phyloP scores from a whole-genome alignment of 1,140 invertebrate species.

The Limonius californicus region DNA sequence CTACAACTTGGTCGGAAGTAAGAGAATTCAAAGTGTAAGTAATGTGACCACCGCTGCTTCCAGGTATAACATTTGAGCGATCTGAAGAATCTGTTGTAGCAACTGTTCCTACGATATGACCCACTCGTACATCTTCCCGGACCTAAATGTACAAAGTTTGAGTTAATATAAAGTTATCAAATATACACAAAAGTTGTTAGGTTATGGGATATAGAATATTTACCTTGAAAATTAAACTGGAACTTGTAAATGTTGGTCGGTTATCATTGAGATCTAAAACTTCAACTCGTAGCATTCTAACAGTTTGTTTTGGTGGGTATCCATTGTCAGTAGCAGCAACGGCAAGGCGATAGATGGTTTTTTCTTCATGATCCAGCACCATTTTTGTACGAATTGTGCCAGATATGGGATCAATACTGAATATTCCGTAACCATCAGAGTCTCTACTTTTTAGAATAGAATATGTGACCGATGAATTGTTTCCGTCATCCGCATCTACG shows the following conservation, averaged over 20 bases:
- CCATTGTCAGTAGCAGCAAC: slow-evolving; percentile 86
- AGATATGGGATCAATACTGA: slow-evolving; percentile 79
- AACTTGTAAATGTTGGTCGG: slow-evolving; percentile 84
- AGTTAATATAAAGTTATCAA: slow-evolving; percentile 21
- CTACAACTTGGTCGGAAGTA: slow-evolving; percentile 61
- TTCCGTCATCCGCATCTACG: slow-evolving; percentile 79
- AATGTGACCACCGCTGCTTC: slow-evolving; percentile 67
- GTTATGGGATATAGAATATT: neutral
- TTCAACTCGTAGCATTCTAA: slow-evolving; percentile 78
- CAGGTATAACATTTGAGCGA: slow-evolving; percentile 52
- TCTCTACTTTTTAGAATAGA: slow-evolving; percentile 79
- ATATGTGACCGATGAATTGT: slow-evolving; percentile 86
- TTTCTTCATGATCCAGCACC: slow-evolving; percentile 86
- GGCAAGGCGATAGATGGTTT: slow-evolving; percentile 77
- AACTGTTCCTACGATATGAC: slow-evolving; percentile 75
- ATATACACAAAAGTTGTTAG: neutral
- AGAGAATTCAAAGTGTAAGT: slow-evolving; percentile 76
- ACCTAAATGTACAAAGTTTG: too few relatives aligned
- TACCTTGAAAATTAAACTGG: slow-evolving; percentile 81
- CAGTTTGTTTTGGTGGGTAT: slow-evolving; percentile 71
- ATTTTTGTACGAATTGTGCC: slow-evolving; percentile 85
- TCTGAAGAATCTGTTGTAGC: slow-evolving; percentile 64
- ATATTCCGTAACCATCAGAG: slow-evolving; percentile 77
- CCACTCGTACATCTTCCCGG: slow-evolving; percentile 71
- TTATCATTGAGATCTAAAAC: slow-evolving; percentile 89